A percentile compares a stretch with the other conserved stretches of the same genome.
Evolutionary conservation across 2,113 vertebrate genomes (phyloP).

Genomic region (Ochotona curzoniae): DNA sequence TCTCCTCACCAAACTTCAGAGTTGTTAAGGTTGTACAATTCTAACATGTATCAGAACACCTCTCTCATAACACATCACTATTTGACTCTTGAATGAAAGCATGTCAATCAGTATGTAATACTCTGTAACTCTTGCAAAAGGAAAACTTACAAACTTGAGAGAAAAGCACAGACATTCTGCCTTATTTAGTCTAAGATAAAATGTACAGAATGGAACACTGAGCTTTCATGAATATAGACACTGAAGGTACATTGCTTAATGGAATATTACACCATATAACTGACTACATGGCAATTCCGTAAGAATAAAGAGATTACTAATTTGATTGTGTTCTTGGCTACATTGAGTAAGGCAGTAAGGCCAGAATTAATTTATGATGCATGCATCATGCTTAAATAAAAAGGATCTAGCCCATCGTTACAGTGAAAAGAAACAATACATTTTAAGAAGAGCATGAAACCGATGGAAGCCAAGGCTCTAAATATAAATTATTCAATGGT

Average conservation of each 20-base stretch:
- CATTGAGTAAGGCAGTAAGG: slow-evolving; percentile 35
- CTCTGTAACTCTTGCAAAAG: neutral
- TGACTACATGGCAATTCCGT: neutral
- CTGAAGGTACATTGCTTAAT: slow-evolving; percentile 56
- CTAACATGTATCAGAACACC: neutral
- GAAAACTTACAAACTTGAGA: neutral
- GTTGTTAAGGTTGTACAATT: neutral
- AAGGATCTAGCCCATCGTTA: slow-evolving; percentile 46
- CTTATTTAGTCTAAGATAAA: slow-evolving; percentile 22
- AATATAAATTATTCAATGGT: slow-evolving; percentile 30
- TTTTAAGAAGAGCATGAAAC: slow-evolving; percentile 45
- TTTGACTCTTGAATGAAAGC: neutral
- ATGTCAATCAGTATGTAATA: neutral
- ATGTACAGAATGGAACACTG: slow-evolving; percentile 34
- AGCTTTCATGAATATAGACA: slow-evolving; percentile 41
- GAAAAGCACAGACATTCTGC: neutral
- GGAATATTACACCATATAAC: slow-evolving; percentile 41
- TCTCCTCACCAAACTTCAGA: too few species aligned
- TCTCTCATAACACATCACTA: neutral
- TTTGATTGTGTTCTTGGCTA: slow-evolving; percentile 39
- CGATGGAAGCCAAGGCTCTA: neutral
- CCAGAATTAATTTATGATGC: slow-evolving; percentile 45
- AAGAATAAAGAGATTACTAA: slow-evolving; percentile 22
- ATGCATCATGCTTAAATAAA: slow-evolving; percentile 30
- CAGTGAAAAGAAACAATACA: slow-evolving; percentile 62